These are phyloP conservation scores for Phenganax stokvisi DNA, from an alignment of 92 coral and sea anemone species.

Conservation along the genomic window DNA sequence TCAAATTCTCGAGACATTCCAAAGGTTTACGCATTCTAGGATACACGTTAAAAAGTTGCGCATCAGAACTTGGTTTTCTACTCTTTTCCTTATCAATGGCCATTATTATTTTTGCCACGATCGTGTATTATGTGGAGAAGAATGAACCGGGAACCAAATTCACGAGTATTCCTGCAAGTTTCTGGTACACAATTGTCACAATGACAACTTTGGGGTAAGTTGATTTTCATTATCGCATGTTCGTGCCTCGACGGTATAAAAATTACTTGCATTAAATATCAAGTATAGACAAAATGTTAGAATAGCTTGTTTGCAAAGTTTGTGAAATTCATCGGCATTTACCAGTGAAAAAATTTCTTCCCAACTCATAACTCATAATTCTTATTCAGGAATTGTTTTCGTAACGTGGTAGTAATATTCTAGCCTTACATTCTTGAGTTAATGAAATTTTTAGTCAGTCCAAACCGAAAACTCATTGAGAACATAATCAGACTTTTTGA, in stretches of 20 bases:
- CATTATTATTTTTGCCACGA: slow-evolving; percentile 91
- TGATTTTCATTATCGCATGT: slow-evolving; percentile 5
- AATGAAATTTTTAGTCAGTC: slow-evolving; percentile 18
- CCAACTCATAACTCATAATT: too few species aligned
- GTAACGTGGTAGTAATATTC: neutral
- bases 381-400: too few species aligned
- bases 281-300: too few species aligned
- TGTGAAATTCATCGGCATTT: too few species aligned
- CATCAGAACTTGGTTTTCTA: slow-evolving; percentile 92
- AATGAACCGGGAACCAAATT: slow-evolving; percentile 67
- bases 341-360: too few species aligned
- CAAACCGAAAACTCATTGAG: slow-evolving; percentile 12
- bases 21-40: slow-evolving; percentile 97
- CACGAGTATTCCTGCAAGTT: slow-evolving; percentile 93
- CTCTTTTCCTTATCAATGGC: slow-evolving; percentile 98
- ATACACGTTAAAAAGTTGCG: slow-evolving; percentile 92
- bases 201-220: slow-evolving; percentile 99
- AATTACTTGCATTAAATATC: too few species aligned
- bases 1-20: slow-evolving; percentile 98
- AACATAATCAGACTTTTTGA: slow-evolving; percentile 1
- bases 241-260: neutral
- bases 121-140: slow-evolving; percentile 96
- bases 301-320: too few species aligned
- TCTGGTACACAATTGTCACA: slow-evolving; percentile 98
- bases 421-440: neutral